Percentiles rank a stretch among this genome's conserved stretches.
These are phyloP conservation scores for Syrista parreyssii DNA, from an alignment of 2,888 invertebrate species.

Conservation along the genomic window DNA sequence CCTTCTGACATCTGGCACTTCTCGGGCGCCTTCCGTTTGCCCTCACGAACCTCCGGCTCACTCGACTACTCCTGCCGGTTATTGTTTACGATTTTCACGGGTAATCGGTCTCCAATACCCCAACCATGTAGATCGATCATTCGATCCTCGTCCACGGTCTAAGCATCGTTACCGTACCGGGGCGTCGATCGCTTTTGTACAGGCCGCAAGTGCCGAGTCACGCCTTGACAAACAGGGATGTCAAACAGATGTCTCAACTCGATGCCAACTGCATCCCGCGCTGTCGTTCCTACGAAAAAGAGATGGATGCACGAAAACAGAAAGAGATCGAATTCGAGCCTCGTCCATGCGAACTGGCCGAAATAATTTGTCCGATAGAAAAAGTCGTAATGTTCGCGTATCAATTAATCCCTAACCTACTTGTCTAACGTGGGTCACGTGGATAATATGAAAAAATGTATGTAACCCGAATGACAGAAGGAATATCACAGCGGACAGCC, in stretches of 20 bases:
- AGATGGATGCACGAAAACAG: neutral
- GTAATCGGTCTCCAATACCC: constrained; percentile 59
- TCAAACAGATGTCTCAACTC: constrained; percentile 63
- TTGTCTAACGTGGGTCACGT: neutral
- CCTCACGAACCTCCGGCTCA: constrained; percentile 12
- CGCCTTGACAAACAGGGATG: constrained; percentile 67
- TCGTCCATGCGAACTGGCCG: neutral
- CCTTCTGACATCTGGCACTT: constrained; percentile 37
- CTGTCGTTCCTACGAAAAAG: neutral
- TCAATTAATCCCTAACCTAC: neutral
- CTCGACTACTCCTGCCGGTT: constrained; percentile 16
- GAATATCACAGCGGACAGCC: neutral
- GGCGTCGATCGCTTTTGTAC: constrained; percentile 50
- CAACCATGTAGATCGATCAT: constrained; percentile 61
- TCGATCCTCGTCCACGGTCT: constrained; percentile 36
- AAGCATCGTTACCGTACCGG: constrained; percentile 14
- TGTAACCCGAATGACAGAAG: neutral
- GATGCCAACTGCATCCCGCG: constrained; percentile 9
- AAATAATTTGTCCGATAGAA: neutral
- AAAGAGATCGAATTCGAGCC: neutral
- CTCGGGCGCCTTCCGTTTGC: constrained; percentile 20
- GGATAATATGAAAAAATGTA: neutral
- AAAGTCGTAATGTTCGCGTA: neutral
- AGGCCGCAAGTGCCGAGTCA: constrained; percentile 65
- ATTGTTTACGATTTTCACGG: constrained; percentile 64